Conservation (phyloP, 2,888 invertebrate species). For the Ophioninae sp. region DNA sequence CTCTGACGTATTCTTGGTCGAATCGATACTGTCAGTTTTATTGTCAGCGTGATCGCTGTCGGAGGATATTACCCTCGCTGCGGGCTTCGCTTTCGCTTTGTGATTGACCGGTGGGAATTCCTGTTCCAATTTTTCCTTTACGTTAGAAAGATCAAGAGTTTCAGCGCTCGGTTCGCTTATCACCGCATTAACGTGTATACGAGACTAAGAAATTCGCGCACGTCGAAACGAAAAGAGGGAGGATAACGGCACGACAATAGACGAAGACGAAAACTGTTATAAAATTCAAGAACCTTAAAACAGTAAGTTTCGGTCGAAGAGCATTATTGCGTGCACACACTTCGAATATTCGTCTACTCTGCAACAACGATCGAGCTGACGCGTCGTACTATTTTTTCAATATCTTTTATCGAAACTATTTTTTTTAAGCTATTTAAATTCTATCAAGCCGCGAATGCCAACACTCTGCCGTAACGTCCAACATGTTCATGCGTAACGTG, state of each 20-base stretch:
- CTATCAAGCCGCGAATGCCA: neutral
- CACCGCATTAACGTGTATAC: conserved; percentile 19
- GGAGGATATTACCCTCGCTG: conserved; percentile 79
- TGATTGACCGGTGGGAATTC: conserved; percentile 84
- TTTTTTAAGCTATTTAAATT: neutral
- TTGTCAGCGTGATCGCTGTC: conserved; percentile 79
- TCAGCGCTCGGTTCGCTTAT: conserved; percentile 53
- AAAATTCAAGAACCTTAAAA: neutral
- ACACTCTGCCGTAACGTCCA: conserved; percentile 74
- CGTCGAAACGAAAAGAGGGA: neutral
- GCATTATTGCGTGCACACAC: conserved; percentile 13
- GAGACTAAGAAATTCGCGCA: neutral
- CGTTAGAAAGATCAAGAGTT: conserved; percentile 61
- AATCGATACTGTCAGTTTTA: conserved; percentile 80
- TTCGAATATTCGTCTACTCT: conserved; percentile 8
- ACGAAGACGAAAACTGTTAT: neutral
- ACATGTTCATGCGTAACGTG: conserved; percentile 81
- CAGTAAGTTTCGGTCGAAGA: neutral
- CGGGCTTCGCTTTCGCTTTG: conserved; percentile 82
- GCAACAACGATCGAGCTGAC: neutral
- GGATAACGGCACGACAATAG: neutral
- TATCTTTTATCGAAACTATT: neutral
- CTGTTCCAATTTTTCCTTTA: conserved; percentile 78
- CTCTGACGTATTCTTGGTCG: conserved; percentile 76
- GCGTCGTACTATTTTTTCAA: conserved; percentile 5